phyloP scores from a whole-genome alignment of 2,113 vertebrate genomes.

The Lophius piscatorius region DNA sequence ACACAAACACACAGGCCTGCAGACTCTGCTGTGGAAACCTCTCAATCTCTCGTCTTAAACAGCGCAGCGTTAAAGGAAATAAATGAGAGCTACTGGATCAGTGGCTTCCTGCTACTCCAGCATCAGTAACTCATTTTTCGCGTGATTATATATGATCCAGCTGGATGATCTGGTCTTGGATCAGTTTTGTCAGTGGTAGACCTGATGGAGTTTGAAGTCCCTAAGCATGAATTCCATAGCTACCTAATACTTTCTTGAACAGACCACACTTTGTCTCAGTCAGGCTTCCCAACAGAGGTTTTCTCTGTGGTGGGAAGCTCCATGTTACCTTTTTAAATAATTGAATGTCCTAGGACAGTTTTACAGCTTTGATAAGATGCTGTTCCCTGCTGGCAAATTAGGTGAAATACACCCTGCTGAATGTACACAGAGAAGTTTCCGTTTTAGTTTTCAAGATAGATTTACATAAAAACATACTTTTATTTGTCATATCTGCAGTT shows the following conservation, averaged over 20 bases:
- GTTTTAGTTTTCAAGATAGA: too few species aligned
- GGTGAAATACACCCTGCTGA: slow-evolving; percentile 3
- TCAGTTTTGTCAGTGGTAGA: slow-evolving; percentile 42
- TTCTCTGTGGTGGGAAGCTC: background rate
- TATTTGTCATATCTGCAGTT: too few species aligned
- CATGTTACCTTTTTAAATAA: background rate
- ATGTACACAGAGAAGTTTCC: too few species aligned
- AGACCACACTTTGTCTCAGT: background rate
- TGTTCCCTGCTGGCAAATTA: slow-evolving; percentile 53
- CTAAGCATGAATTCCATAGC: slow-evolving; percentile 7
- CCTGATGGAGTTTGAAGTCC: slow-evolving; percentile 22
- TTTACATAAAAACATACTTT: too few species aligned
- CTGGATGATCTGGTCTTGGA: slow-evolving; percentile 44
- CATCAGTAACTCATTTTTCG: slow-evolving; percentile 55
- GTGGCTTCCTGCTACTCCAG: slow-evolving; percentile 25
- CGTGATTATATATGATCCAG: slow-evolving; percentile 52
- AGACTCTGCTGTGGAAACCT: slow-evolving; percentile 17
- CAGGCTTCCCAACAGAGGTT: too few species aligned
- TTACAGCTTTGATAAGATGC: slow-evolving; percentile 25
- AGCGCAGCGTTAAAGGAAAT: slow-evolving; percentile 8
- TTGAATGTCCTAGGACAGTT: background rate
- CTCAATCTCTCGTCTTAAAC: slow-evolving; percentile 16
- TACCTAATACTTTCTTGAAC: slow-evolving; percentile 6
- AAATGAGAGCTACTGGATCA: slow-evolving; percentile 18
- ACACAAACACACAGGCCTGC: too few species aligned